These are phyloP conservation scores for Lichenostomus cassidix DNA, from an alignment of 2,113 vertebrate species.

Conservation along the genomic window DNA sequence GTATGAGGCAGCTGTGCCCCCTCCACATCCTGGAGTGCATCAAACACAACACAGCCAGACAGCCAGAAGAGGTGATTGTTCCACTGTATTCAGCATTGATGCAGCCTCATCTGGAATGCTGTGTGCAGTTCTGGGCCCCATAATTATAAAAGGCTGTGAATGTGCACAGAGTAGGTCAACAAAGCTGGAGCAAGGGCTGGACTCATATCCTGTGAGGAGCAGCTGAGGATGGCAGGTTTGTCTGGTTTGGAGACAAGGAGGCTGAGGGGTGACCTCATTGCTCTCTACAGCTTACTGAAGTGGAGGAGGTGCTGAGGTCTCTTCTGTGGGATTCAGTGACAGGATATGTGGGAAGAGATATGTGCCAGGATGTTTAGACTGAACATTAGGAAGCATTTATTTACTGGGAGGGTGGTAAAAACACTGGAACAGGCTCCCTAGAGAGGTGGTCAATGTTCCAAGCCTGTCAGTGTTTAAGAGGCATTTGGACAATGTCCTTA, in stretches of 20 bases:
- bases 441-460: background rate
- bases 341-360: background rate
- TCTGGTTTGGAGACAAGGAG: background rate
- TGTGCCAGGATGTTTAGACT: background rate
- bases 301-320: background rate
- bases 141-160: background rate
- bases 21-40: background rate
- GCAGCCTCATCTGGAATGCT: fast-evolving
- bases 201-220: background rate
- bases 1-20: background rate
- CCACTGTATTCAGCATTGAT: background rate
- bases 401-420: background rate
- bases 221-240: background rate
- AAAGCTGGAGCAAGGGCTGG: background rate
- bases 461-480: background rate
- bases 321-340: background rate
- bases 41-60: background rate
- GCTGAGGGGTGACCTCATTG: background rate
- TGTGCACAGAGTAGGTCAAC: background rate
- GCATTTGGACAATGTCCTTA: background rate
- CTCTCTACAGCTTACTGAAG: background rate
- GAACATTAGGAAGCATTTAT: background rate
- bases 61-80: background rate
- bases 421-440: background rate
- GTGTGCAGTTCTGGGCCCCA: background rate